Evolutionary conservation across 2,797 vertebrate species (phyloP), one percentile per base, ranked within the genome.

Genomic region (Sciurus carolinensis): DNA sequence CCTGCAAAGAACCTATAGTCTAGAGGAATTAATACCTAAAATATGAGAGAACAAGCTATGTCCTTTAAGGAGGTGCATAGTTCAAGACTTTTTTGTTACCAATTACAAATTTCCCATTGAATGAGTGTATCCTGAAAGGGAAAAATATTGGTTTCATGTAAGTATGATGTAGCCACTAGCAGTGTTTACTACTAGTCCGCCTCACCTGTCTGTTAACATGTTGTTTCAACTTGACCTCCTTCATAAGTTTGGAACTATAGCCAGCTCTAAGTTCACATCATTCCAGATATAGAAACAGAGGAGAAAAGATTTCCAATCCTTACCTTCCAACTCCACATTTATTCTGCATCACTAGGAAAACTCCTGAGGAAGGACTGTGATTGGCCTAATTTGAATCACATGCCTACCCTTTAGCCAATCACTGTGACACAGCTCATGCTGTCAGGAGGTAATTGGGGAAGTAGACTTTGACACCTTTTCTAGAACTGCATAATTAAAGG

Each of bases 151-250:
- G 30, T 47, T 81, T 57, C 24, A 13, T 54, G 7, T 82, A 39
- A 76, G 42, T n/a, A 30, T 66, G 15, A 86, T 90, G 59, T 80
- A 85, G 72, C 18, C 47, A 13, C 10, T 81, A 24, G 81, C 47
- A 15, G 36, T 7, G 5, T 75, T 69, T 42, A 3, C 39, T 76
- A 54, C 28, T n/a, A 75, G 3, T 75, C 75, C 54, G 11, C 50
- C n/a, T 73, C 44, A 54, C 39, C 67, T 75, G 17, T 18, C n/a
- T 82, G 15, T 69, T 7, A 69, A 7, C 50, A 73, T 86, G 13
- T 66, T 89, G 24, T 85, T 86, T 94, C 28, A 75, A 20, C 20
- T n/a, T 89, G 62, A 9, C 62, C 64, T 91, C 90, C 44, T 87
- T 83, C 64, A 20, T 79, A 44, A 84, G 39, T 15, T 79, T 91